Base-by-base conservation (phyloP, 1,140 invertebrate species). In the Helicoverpa zea region DNA sequence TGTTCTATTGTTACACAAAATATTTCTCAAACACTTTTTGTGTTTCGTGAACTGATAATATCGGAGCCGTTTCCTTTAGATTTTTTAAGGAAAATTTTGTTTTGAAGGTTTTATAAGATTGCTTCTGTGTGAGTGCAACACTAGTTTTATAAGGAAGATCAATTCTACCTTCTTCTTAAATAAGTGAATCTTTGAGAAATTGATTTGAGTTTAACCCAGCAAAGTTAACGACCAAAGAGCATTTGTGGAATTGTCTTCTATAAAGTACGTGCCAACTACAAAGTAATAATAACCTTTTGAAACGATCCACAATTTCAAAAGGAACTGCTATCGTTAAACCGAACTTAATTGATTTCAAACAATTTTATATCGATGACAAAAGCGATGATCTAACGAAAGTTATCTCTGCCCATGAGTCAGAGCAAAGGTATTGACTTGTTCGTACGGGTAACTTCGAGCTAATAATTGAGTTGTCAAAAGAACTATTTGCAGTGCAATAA, bases 1-100 rank as follows among this genome's bases (percentile, higher is more conserved):
- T 84, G 83, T 84, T 80, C 76, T 78, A 81, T 84, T 84, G 80
- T 81, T 47, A 23, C 9, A 43, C 30, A 10, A 35, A 13, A 52
- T 63, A 64, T 23, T 73, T 58, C 70, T 16, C 52, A 58, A 2
- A 49, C 23, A 10, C 10, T 73, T 73, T 73, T 73, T 74, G 29
- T 74, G 13, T 70, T 52, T 51, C 23, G 66, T 70, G 66, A 70
- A 14, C 12, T 52, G 49, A 70, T 52, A 70, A 14, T 4, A 49
- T 66, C 43, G 64, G 12, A 30, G 3, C 13, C 23, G 13, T 14
- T 54, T 52, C 66, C 66, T 52, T 70, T 51, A 29, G 4, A 54
- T 54, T 54, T 29, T 54, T 7, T 52, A 30, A n/a, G 23, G 23
- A 51, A 70, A 70, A 52, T 70, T 7, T 11, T 52, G 29, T 14